phyloP scores from a whole-genome alignment of 1,140 invertebrate genomes.

The Penaeus chinensis region DNA sequence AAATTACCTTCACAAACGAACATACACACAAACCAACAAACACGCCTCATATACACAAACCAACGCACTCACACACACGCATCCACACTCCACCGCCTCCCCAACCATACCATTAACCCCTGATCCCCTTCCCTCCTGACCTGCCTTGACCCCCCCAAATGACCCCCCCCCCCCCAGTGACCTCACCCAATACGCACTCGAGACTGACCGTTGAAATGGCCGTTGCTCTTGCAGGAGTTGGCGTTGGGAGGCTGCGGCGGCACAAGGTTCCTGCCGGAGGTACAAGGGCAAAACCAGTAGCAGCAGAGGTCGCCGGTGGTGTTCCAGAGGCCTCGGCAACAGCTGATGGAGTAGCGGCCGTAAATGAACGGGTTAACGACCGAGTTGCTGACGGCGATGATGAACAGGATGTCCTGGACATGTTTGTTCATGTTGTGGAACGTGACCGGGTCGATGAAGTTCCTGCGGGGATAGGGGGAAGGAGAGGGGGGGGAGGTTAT shows the following conservation, averaged over 20 bases:
- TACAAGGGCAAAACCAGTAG: constrained; percentile 35
- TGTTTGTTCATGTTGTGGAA: constrained; percentile 81
- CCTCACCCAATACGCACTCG: neutral
- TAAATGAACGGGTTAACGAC: constrained; percentile 90
- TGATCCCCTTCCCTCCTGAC: neutral
- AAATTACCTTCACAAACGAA: no score
- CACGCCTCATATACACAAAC: neutral
- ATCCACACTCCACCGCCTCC: neutral
- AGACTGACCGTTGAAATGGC: constrained; percentile 39
- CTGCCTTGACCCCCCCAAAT: neutral
- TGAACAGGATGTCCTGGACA: constrained; percentile 86
- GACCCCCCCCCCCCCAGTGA: neutral
- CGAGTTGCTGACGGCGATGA: constrained; percentile 95
- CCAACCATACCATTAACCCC: neutral
- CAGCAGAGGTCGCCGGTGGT: constrained; percentile 31
- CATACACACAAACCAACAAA: no score
- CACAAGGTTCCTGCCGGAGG: neutral
- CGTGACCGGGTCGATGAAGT: constrained; percentile 82
- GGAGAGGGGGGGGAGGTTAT: neutral
- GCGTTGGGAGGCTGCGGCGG: neutral
- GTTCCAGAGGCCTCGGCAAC: constrained; percentile 50
- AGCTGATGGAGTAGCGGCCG: constrained; percentile 68
- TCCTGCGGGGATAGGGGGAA: constrained; percentile 72
- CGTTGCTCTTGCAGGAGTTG: constrained; percentile 47
- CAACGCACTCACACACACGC: neutral